Evolutionary conservation across 2,797 vertebrate genomes (phyloP).

Genomic region (Pangasius sanitwongsei): DNA sequence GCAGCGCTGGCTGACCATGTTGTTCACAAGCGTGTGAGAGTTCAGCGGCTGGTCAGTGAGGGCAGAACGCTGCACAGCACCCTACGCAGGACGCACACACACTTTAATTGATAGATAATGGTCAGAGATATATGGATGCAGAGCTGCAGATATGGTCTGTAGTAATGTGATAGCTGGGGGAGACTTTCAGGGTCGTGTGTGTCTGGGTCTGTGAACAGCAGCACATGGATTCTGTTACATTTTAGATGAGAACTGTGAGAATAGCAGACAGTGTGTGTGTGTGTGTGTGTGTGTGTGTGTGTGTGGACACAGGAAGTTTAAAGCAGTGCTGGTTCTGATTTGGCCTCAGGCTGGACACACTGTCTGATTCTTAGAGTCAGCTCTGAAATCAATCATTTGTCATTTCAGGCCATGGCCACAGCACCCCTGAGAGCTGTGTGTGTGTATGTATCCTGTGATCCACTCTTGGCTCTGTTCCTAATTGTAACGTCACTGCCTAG

Average conservation of each 20-base stretch:
- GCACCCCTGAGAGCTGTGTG: slow-evolving; percentile 19
- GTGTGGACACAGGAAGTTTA: slow-evolving; percentile 48
- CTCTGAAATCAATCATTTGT: slow-evolving; percentile 62
- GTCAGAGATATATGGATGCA: slow-evolving; percentile 70
- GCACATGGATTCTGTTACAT: slow-evolving; percentile 39
- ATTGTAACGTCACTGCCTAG: slow-evolving; percentile 66
- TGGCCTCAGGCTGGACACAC: slow-evolving; percentile 51
- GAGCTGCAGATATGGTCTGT: slow-evolving; percentile 61
- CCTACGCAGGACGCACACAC: slow-evolving; percentile 74
- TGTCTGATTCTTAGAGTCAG: slow-evolving; percentile 63
- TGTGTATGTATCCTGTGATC: slow-evolving; percentile 55
- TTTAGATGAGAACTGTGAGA: slow-evolving; percentile 34
- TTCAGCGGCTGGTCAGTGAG: slow-evolving; percentile 83
- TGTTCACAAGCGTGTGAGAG: slow-evolving; percentile 80
- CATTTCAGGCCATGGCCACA: slow-evolving; percentile 48
- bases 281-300: slow-evolving; percentile 27
- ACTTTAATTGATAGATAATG: slow-evolving; percentile 85
- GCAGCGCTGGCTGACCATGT: slow-evolving; percentile 79
- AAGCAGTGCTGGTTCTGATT: slow-evolving; percentile 49
- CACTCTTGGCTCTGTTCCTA: slow-evolving; percentile 53
- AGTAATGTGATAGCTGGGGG: slow-evolving; percentile 68
- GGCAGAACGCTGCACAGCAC: slow-evolving; percentile 63
- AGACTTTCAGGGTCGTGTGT: slow-evolving; percentile 61
- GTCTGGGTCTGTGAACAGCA: slow-evolving; percentile 44
- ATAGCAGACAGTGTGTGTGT: slow-evolving; percentile 8